Evolutionary conservation across 1,140 invertebrate genomes (phyloP).

Genomic region (Phortica variegata): DNA sequence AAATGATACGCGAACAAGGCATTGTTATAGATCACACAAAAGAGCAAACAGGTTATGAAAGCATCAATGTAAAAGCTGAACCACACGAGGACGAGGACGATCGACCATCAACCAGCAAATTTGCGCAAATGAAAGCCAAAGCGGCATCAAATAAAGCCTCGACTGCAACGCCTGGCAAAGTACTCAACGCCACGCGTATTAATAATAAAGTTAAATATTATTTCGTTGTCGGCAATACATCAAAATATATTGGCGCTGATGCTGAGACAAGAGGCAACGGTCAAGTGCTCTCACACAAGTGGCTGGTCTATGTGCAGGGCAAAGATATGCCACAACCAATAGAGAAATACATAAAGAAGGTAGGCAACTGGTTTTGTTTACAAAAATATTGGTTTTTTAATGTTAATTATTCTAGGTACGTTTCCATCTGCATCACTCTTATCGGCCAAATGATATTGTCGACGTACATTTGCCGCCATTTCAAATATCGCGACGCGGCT

Average conservation of each 20-base stretch:
- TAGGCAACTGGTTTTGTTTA: slow-evolving; percentile 14
- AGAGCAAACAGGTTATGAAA: not conserved
- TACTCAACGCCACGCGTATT: slow-evolving; percentile 33
- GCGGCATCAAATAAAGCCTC: slow-evolving; percentile 45
- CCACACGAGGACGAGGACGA: slow-evolving; percentile 25
- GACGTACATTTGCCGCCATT: slow-evolving; percentile 78
- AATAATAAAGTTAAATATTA: slow-evolving; percentile 47
- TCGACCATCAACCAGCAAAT: slow-evolving; percentile 31
- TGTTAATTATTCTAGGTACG: slow-evolving; percentile 62
- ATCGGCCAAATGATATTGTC: slow-evolving; percentile 83
- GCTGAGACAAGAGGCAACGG: not conserved
- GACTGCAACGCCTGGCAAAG: slow-evolving; percentile 10
- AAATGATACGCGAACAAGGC: slow-evolving; percentile 34
- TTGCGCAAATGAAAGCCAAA: slow-evolving; percentile 27
- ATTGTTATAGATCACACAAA: slow-evolving; percentile 48
- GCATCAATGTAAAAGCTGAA: not conserved
- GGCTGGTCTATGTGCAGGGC: slow-evolving; percentile 79
- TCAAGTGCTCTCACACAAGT: slow-evolving; percentile 80
- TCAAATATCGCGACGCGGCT: slow-evolving; percentile 79
- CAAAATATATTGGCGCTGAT: slow-evolving; percentile 72
- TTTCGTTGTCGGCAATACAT: slow-evolving; percentile 80
- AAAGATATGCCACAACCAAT: slow-evolving; percentile 62
- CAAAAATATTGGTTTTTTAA: no score
- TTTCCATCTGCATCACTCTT: slow-evolving; percentile 83
- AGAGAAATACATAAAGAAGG: slow-evolving; percentile 67